These are phyloP conservation scores for Cephus cinctus DNA, from an alignment of 1,140 invertebrate species.

Conservation along the genomic window DNA sequence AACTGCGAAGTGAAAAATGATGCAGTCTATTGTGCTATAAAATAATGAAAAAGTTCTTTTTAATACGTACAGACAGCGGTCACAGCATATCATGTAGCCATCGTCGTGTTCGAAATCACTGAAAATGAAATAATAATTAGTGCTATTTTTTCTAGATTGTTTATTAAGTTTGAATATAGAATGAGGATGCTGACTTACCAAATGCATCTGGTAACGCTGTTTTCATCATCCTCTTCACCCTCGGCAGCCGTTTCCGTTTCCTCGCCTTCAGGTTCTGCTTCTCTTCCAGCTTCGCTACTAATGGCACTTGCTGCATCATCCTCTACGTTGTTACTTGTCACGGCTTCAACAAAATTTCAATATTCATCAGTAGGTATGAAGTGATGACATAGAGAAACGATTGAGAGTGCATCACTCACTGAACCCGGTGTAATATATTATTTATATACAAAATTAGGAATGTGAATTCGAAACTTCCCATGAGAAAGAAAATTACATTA, in stretches of 20 bases:
- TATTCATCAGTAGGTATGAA: too few relatives aligned
- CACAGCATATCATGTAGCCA: conserved; percentile 98
- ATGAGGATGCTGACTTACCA: conserved; percentile 56
- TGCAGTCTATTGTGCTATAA: not conserved
- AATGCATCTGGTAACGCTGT: conserved; percentile 88
- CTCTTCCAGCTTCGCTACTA: conserved; percentile 59
- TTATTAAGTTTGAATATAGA: conserved; percentile 9
- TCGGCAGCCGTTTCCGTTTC: conserved; percentile 87
- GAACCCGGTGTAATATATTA: too few relatives aligned
- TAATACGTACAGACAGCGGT: conserved; percentile 73
- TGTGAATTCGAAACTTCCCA: too few relatives aligned
- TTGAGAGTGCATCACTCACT: too few relatives aligned
- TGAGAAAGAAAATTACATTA: too few relatives aligned
- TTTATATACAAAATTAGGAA: too few relatives aligned
- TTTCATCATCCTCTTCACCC: conserved; percentile 81
- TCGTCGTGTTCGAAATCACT: conserved; percentile 94
- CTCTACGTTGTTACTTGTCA: conserved; percentile 45
- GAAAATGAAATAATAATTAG: conserved; percentile 17
- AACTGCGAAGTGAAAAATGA: conserved; percentile 7
- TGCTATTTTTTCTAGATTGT: conserved; percentile 4
- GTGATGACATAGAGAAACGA: too few relatives aligned
- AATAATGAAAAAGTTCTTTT: conserved; percentile 13
- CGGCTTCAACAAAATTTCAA: too few relatives aligned
- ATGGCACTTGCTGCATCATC: conserved; percentile 69
- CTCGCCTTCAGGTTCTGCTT: conserved; percentile 71